A percentile compares a stretch with the other conserved stretches of the same genome.
Evolutionary conservation across 2,888 invertebrate genomes (phyloP).

Genomic region (Nomada ferruginata): DNA sequence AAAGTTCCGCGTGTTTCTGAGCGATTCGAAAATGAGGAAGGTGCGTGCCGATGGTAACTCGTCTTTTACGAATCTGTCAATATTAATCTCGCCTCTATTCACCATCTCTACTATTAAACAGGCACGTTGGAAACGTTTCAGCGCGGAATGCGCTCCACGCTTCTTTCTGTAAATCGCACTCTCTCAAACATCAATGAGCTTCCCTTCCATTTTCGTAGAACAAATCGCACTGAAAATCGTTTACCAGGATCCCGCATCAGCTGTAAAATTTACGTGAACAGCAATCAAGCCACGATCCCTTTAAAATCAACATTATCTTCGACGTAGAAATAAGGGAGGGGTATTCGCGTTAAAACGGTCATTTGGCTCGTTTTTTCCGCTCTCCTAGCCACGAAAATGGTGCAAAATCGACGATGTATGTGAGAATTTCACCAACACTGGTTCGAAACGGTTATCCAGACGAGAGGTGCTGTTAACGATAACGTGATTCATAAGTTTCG

Average conservation of each 20-base stretch:
- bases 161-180: slow-evolving; percentile 12
- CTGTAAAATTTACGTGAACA: slow-evolving; percentile 14
- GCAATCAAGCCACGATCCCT: slow-evolving; percentile 27
- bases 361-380: slow-evolving; percentile 7
- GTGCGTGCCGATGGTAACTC: slow-evolving; percentile 33
- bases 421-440: neutral
- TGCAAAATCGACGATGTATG: neutral
- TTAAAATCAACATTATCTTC: slow-evolving; percentile 17
- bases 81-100: slow-evolving; percentile 48
- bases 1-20: slow-evolving; percentile 48
- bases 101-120: slow-evolving; percentile 7
- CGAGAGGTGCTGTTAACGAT: neutral
- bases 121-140: slow-evolving; percentile 13
- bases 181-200: slow-evolving; percentile 31
- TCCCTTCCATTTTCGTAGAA: slow-evolving; percentile 23
- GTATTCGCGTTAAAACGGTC: neutral
- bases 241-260: slow-evolving; percentile 18
- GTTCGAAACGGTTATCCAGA: neutral
- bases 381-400: neutral
- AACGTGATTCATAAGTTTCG: neutral
- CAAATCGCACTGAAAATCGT: slow-evolving; percentile 38
- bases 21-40: slow-evolving; percentile 35
- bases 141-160: too few species aligned
- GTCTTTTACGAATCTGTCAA: slow-evolving; percentile 54
- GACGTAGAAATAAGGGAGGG: neutral